Percentiles rank a stretch among this genome's conserved stretches.
Evolutionary conservation across 2,888 invertebrate genomes (phyloP).

Genomic region (Orthosia cruda): DNA sequence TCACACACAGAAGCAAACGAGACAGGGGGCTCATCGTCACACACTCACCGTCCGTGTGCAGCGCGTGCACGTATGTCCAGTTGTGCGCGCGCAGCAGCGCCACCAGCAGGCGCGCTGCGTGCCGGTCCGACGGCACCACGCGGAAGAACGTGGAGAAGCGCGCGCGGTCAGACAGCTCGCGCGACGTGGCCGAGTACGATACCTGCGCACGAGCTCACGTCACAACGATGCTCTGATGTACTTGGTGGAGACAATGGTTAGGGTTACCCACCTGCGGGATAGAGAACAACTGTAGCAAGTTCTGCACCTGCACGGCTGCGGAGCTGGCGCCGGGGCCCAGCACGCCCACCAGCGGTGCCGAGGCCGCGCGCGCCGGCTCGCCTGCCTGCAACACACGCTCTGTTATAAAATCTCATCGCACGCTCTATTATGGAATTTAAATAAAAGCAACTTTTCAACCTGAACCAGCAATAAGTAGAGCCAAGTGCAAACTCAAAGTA

Average conservation of each 20-base stretch:
- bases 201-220: conserved; percentile 79
- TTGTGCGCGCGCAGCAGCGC: conserved; percentile 93
- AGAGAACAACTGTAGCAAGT: conserved; percentile 94
- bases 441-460: background rate
- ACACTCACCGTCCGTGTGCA: conserved; percentile 93
- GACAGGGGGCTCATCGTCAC: background rate
- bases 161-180: conserved; percentile 94
- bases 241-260: too few relatives aligned
- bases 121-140: conserved; percentile 95
- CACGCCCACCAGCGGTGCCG: conserved; percentile 93
- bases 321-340: conserved; percentile 95
- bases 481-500: background rate
- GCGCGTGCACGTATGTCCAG: conserved; percentile 95
- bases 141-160: conserved; percentile 95
- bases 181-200: conserved; percentile 94
- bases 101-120: conserved; percentile 95
- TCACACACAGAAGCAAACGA: too few relatives aligned
- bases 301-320: conserved; percentile 94
- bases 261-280: conserved; percentile 89
- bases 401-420: background rate
- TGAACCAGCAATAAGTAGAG: background rate
- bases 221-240: background rate
- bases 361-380: conserved; percentile 16
- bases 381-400: conserved; percentile 6
- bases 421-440: background rate